These are phyloP conservation scores for Oceanites oceanicus DNA, from an alignment of 2,113 vertebrate species.

Conservation along the genomic window DNA sequence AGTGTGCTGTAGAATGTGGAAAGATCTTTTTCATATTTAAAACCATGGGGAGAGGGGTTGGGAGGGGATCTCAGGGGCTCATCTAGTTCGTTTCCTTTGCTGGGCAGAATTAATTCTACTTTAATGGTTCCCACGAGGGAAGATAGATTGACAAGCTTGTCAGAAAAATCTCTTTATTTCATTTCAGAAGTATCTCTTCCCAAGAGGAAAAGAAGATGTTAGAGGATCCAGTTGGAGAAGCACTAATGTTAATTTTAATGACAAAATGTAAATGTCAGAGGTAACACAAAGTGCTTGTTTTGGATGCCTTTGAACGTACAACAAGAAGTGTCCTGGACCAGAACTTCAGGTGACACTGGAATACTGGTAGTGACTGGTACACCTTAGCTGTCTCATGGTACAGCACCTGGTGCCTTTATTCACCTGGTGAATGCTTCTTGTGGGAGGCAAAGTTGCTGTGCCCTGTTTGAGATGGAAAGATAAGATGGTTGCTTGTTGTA, in stretches of 20 bases:
- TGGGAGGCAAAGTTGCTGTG: background rate
- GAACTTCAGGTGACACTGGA: background rate
- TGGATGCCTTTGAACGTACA: background rate
- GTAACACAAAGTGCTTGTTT: background rate
- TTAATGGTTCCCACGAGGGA: background rate
- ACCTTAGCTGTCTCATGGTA: background rate
- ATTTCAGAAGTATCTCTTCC: constrained; percentile 60
- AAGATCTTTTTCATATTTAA: background rate
- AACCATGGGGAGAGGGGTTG: background rate
- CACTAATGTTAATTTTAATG: background rate
- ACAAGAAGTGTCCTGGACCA: background rate
- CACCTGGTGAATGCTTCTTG: background rate
- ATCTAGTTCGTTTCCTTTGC: background rate
- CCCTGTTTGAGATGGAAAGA: background rate
- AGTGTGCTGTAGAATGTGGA: background rate
- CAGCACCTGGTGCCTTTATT: background rate
- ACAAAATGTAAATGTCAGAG: background rate
- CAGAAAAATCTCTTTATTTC: constrained; percentile 39
- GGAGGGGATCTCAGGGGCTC: background rate
- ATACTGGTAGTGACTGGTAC: background rate
- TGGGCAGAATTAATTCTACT: background rate
- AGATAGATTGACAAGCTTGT: background rate
- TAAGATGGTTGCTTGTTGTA: background rate
- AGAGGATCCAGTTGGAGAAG: background rate
- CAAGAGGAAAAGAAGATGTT: constrained; percentile 66